phyloP scores from a whole-genome alignment of 2,797 vertebrate genomes.

The Cossypha niveicapilla region DNA sequence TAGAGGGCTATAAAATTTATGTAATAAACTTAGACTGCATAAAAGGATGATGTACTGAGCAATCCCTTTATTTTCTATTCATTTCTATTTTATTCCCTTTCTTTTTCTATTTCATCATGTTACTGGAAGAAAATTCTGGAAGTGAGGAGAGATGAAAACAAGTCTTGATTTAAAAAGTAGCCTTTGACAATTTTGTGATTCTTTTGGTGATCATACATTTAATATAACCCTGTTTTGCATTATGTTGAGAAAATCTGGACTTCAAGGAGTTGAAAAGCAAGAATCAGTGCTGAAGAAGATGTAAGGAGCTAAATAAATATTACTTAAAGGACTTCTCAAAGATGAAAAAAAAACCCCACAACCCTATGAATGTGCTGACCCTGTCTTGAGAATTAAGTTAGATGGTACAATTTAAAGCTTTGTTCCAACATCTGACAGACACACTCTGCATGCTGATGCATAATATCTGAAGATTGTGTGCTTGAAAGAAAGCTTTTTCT shows the following conservation, averaged over 20 bases:
- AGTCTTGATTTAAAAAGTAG: constrained; percentile 16
- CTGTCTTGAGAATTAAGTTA: constrained; percentile 56
- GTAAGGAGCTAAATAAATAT: constrained; percentile 44
- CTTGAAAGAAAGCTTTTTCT: constrained; percentile 58
- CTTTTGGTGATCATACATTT: constrained; percentile 18
- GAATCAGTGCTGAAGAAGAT: constrained; percentile 42
- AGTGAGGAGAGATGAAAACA: neutral
- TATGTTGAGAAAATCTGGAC: constrained; percentile 31
- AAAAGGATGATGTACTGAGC: neutral
- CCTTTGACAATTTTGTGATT: neutral
- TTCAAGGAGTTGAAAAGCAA: constrained; percentile 33
- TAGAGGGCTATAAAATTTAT: neutral
- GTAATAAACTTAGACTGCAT: neutral
- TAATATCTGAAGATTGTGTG: constrained; percentile 40
- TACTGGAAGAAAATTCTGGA: neutral
- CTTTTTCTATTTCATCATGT: neutral
- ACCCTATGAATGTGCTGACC: constrained; percentile 45
- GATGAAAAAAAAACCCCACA: neutral
- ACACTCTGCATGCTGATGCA: constrained; percentile 53
- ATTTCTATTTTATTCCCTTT: neutral
- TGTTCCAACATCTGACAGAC: constrained; percentile 66
- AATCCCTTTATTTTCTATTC: neutral
- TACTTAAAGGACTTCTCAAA: constrained; percentile 47
- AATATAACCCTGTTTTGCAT: constrained; percentile 6
- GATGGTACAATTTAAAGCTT: constrained; percentile 62